Base-by-base conservation (phyloP, 2,888 invertebrate genomes). In the Panorpa germanica region DNA sequence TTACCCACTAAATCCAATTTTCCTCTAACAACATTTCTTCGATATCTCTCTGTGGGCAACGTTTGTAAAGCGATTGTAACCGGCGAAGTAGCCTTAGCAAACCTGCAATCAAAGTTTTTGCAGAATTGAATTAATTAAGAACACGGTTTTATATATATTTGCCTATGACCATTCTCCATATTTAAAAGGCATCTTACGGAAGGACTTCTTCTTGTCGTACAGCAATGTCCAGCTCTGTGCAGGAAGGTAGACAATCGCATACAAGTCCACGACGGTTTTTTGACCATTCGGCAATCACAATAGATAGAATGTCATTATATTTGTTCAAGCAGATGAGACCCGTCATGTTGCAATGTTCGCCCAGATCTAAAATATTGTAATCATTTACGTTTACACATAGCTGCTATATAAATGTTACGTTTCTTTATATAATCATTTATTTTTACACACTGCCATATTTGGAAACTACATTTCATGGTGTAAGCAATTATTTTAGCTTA, bases 1-100 rank as follows among this genome's bases (percentile, higher is more conserved):
- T 52, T 45, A 75, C 76, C 76, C 2, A 76, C 73, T 47, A 81
- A 56, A 53, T 80, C 78, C 37, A 81, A 48, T 34, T 65, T 60
- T 17, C 74, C 76, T 36, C 73, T 61, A 1, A 77, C 71, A 4
- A 80, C 70, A 44, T 73, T 78, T 35, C 81, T 59, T 40, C 73
- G 67, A 43, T 70, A 78, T 6, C 73, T 56, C 43, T 75, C 70
- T 9, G 65, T 69, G 1, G 81, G 80, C 29, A 76, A 48, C 34
- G 65, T 59, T 4, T 70, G 61, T 16, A 80, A 47, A 6, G 62
- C 61, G 27, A 80, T 57, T 38, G 70, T 62, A 1, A 77, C 61
- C 9, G 52, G 55, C 1, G 65, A 48, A 8, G 47, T 37, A 0
- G 50, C 5, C 14, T 25, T 21, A 3, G n/a, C 6, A 21, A 21